Conservation (phyloP, 2,888 invertebrate genomes). For the Panopea generosa region DNA sequence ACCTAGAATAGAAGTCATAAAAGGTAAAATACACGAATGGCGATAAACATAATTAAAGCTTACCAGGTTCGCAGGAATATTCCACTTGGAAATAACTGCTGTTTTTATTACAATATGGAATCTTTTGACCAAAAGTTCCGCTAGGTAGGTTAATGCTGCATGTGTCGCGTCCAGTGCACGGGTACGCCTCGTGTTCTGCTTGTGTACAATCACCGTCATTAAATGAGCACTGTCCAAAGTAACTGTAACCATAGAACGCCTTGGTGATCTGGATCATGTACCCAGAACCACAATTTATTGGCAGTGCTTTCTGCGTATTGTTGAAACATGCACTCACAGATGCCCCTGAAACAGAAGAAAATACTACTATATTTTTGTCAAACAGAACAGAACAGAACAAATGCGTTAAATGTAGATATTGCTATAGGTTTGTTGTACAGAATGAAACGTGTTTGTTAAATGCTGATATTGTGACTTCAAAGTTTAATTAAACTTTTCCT, state of each 20-base stretch:
- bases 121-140: conserved; percentile 70
- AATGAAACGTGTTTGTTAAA: too few relatives aligned
- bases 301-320: conserved; percentile 67
- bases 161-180: conserved; percentile 76
- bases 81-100: conserved; percentile 83
- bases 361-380: too few relatives aligned
- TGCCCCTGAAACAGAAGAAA: conserved; percentile 59
- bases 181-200: conserved; percentile 72
- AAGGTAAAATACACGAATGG: too few relatives aligned
- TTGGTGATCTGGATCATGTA: conserved; percentile 78
- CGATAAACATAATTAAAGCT: too few relatives aligned
- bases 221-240: conserved; percentile 67
- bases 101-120: conserved; percentile 71
- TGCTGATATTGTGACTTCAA: too few relatives aligned
- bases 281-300: conserved; percentile 76
- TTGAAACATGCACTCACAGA: conserved; percentile 75
- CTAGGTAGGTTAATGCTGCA: conserved; percentile 78
- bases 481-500: too few relatives aligned
- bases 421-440: too few relatives aligned
- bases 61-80: conserved; percentile 81
- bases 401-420: too few relatives aligned
- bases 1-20: too few relatives aligned
- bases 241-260: conserved; percentile 80
- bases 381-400: too few relatives aligned
- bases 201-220: conserved; percentile 76